Conservation (phyloP, 2,113 vertebrate genomes). For the Mobula birostris region DNA sequence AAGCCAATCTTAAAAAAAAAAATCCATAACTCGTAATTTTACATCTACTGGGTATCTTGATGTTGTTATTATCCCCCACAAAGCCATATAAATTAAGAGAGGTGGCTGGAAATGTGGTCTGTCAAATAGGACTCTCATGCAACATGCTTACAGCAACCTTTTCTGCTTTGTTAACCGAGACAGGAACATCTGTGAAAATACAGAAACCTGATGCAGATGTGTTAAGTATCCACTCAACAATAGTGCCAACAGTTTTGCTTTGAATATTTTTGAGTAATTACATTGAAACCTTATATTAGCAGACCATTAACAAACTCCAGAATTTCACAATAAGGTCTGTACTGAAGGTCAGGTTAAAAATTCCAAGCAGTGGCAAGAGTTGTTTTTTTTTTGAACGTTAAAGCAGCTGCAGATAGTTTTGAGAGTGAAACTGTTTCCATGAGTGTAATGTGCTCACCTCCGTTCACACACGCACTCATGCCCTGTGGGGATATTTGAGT, state of each 20-base stretch:
- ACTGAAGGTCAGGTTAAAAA: not conserved
- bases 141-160: not conserved
- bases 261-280: not conserved
- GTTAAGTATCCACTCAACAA: not conserved
- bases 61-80: not conserved
- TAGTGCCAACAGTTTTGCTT: not conserved
- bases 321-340: not conserved
- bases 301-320: not conserved
- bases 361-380: not conserved
- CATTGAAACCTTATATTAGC: not conserved
- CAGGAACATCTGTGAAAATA: not conserved
- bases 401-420: constrained; percentile 6
- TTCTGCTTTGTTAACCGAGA: not conserved
- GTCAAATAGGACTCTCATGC: not conserved
- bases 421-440: not conserved
- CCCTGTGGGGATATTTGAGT: not conserved
- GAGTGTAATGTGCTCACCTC: too few relatives aligned
- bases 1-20: too few relatives aligned
- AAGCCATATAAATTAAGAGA: not conserved
- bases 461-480: not conserved
- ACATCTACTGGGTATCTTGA: not conserved
- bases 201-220: constrained; percentile 10
- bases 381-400: not conserved
- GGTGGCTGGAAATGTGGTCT: not conserved
- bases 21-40: not conserved